A percentile compares a stretch with the other conserved stretches of the same genome.
Conservation (phyloP, 2,113 vertebrate genomes). For the Mirza zaza region DNA sequence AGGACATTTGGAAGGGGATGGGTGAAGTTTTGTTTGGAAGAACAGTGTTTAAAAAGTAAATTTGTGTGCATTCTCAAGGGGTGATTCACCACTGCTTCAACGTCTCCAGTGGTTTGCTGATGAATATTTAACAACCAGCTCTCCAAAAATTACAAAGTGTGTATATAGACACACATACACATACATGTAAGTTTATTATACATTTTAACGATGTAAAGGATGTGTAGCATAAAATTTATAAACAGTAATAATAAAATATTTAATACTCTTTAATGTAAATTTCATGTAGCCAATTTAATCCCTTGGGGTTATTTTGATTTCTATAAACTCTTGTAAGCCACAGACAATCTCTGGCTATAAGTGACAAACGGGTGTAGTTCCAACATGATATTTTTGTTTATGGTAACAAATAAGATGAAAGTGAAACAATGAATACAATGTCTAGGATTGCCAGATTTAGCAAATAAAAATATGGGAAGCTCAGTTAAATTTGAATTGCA, state of each 20-base stretch:
- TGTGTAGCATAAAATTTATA: neutral
- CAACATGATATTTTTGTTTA: neutral
- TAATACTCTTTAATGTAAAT: neutral
- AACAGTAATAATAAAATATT: neutral
- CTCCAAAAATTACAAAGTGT: neutral
- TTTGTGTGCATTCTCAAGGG: neutral
- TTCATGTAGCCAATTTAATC: neutral
- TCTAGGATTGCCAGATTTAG: neutral
- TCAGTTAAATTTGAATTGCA: slow-evolving; percentile 8
- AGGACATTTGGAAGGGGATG: neutral
- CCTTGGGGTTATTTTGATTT: neutral
- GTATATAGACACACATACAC: neutral
- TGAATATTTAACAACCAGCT: neutral
- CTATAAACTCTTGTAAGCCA: neutral
- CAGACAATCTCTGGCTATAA: neutral
- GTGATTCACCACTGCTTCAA: neutral
- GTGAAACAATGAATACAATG: neutral
- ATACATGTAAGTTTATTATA: neutral
- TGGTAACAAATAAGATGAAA: neutral
- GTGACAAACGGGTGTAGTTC: neutral
- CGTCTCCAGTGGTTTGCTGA: neutral
- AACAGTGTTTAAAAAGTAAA: neutral
- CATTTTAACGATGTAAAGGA: neutral
- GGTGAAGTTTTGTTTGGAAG: neutral
- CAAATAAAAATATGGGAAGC: neutral